Evolutionary conservation across 1,140 invertebrate species (phyloP).

Genomic region (Luehdorfia chinensis): DNA sequence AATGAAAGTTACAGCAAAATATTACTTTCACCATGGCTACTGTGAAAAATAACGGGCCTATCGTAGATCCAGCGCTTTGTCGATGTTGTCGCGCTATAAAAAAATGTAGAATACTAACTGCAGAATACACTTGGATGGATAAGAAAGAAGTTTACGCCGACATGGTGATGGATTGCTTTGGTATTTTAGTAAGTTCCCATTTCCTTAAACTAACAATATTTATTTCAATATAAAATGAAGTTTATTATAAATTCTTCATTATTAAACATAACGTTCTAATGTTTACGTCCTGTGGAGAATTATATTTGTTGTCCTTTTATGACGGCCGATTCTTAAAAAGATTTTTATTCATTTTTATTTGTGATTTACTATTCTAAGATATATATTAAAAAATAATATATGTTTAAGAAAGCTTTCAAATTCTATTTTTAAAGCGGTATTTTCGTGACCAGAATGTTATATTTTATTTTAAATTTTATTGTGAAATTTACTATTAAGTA

Average conservation of each 20-base stretch:
- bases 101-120: constrained; percentile 61
- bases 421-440: too few relatives aligned
- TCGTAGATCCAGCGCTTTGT: constrained; percentile 62
- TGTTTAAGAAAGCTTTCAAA: too few relatives aligned
- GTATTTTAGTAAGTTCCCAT: constrained; percentile 51
- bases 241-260: not conserved
- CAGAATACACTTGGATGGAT: constrained; percentile 64
- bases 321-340: too few relatives aligned
- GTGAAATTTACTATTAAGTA: too few relatives aligned
- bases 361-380: too few relatives aligned
- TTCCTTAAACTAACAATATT: not conserved
- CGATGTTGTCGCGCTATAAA: constrained; percentile 62
- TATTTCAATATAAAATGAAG: not conserved
- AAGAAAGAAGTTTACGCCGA: constrained; percentile 64
- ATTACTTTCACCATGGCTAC: constrained; percentile 13
- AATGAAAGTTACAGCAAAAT: not conserved
- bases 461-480: too few relatives aligned
- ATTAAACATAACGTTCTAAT: too few relatives aligned
- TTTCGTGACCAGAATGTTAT: too few relatives aligned
- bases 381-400: too few relatives aligned
- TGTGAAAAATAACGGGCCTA: constrained; percentile 48
- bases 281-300: too few relatives aligned
- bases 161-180: constrained; percentile 69
- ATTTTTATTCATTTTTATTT: too few relatives aligned
- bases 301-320: too few relatives aligned